Evolutionary conservation across 2,113 vertebrate genomes (phyloP), one percentile per base, ranked within the genome.

Genomic region (Myotis lucifugus): DNA sequence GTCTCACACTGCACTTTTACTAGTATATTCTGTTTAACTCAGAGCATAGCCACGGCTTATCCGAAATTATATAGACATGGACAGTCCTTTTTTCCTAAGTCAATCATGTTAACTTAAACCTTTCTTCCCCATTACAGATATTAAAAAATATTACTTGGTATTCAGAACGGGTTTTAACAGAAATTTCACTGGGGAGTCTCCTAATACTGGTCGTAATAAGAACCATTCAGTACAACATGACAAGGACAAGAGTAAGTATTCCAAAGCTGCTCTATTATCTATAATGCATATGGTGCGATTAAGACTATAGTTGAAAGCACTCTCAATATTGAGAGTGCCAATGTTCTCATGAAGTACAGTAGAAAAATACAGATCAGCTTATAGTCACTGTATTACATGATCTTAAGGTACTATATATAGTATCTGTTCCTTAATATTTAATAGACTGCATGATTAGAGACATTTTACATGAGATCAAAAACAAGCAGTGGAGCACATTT

Each of bases 201-300:
- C 98, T 99, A 95, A 99, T 99, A 95, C 97, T 99, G 59, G 99
- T 99, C 0, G 99, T 99, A 93, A 99, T 99, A 97, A 99, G 99
- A 98, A 99, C 99, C 96, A 99, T 99, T 97, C 99, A 99, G 94
- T 99, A 99, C 98, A 99, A 99, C 98, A 99, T 99, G 99, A 99
- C 99, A 10, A 98, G 99, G 81, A 99, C 99, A n/a, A 98, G 99
- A 98, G 99, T 99, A 97, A 98, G 99, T 95, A n/a, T 52, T 92
- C 0, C 0, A 3, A 0, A 67, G 27, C 74, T 67, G 0, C 82
- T 88, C 77, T 87, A 81, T 42, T 59, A 17, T 78, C 77, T 67
- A 66, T 91, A 37, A 37, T 81, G 34, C 5, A 6, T 0, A 85
- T 0, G 18, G 6, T 87, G 77, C 50, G 64, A 29, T 46, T 14